Evolutionary conservation across 2,888 invertebrate genomes (phyloP), one percentile per base, ranked within the genome.

Genomic region (Epirrita christyi): DNA sequence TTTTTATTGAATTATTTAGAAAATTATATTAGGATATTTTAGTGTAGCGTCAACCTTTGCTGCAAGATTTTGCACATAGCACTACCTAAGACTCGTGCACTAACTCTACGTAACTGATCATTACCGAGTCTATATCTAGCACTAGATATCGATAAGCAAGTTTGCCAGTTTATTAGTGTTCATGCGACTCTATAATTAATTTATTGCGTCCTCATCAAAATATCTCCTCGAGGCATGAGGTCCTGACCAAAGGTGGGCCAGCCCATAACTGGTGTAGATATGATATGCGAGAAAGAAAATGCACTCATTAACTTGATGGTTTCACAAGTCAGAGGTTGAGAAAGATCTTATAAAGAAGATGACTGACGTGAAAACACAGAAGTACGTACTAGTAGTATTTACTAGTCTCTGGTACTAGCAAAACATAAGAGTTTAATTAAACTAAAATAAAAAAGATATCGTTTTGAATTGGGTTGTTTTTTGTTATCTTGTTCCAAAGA

Each of bases 141-240:
- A 62, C 60, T 66, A 66, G 73, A 72, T 79, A 77, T 69, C 76
- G 82, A 85, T 83, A 84, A 83, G 82, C 82, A 68, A 75, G 77
- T 78, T 81, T 75, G 73, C 73, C 64, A 68, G 78, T 81, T 84
- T 82, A 82, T 80, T 80, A 82, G 77, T 73, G 76, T 71, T 73
- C 71, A 67, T 70, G 70, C 69, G 72, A 75, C 73, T 81, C 64
- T 79, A 75, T 86, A 86, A 87, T 88, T 86, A 88, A 86, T 87
- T 85, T 85, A 87, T 87, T 82, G 74, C 72, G 76, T 76, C 76
- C 82, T 82, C 85, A 87, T 88, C 86, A 85, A 85, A 87, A 86
- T 86, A 85, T 85, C 77, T 85, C 71, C 68, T 68, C 66, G 66
- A 80, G 81, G 81, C 80, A 81, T 82, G 82, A 83, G 75, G 84